Evolutionary conservation across 2,888 invertebrate species (phyloP).

Genomic region (Congeria kusceri): DNA sequence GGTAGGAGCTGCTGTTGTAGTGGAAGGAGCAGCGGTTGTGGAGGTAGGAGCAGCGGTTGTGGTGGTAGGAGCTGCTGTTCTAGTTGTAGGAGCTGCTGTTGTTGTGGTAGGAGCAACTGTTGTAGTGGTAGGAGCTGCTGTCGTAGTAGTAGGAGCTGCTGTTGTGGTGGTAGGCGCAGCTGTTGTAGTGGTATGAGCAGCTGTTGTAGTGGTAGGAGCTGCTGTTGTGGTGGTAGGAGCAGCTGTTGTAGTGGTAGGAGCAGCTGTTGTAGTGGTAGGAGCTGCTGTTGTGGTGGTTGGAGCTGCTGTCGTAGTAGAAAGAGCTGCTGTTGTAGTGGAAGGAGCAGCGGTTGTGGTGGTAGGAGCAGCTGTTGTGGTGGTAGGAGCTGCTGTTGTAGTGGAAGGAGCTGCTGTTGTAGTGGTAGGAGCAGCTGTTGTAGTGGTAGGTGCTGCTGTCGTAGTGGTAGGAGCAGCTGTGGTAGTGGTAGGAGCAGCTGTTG

Average conservation of each 20-base stretch:
- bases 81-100: constrained; percentile 8
- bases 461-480: constrained; percentile 2
- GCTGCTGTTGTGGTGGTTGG: background rate
- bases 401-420: constrained; percentile 7
- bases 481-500: constrained; percentile 6
- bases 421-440: constrained; percentile 9
- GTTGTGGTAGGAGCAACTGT: background rate
- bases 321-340: constrained; percentile 9
- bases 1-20: no score
- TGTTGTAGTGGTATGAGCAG: constrained; percentile 14
- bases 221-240: constrained; percentile 2
- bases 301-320: constrained; percentile 7
- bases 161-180: constrained; percentile 11
- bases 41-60: background rate
- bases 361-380: constrained; percentile 6
- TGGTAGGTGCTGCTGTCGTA: constrained; percentile 7
- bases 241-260: constrained; percentile 10
- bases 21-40: no score
- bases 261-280: constrained; percentile 6
- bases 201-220: constrained; percentile 12
- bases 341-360: constrained; percentile 18
- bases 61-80: background rate
- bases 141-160: background rate
- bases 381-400: background rate
- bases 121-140: constrained; percentile 7